These are phyloP conservation scores for Chinchilla lanigera DNA, from an alignment of 2,113 vertebrate species.

Conservation along the genomic window DNA sequence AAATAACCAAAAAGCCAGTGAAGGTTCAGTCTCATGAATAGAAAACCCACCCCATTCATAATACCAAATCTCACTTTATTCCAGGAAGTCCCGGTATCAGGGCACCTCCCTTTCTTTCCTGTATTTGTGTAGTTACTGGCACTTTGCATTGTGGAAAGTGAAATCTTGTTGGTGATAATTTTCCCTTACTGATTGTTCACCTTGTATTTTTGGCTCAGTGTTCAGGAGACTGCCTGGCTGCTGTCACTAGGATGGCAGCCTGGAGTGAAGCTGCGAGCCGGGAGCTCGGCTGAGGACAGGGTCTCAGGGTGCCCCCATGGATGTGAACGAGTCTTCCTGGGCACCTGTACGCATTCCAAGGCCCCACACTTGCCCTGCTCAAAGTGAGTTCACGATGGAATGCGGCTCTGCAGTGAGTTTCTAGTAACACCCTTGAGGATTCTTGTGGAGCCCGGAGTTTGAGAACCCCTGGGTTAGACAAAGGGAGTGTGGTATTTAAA, in stretches of 20 bases:
- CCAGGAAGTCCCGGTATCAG: constrained; percentile 51
- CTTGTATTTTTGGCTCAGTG: constrained; percentile 12
- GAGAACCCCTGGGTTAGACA: constrained; percentile 24
- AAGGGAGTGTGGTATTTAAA: background rate
- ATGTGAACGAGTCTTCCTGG: background rate
- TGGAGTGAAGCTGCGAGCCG: no score
- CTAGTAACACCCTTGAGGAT: background rate
- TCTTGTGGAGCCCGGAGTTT: constrained; percentile 40
- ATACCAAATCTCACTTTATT: constrained; percentile 39
- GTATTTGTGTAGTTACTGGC: constrained; percentile 62
- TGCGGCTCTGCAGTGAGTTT: background rate
- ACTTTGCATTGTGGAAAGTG: constrained; percentile 64
- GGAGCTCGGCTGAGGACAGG: background rate
- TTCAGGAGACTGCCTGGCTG: background rate
- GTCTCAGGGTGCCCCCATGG: background rate
- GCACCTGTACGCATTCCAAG: background rate
- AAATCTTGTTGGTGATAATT: constrained; percentile 45
- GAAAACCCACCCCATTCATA: constrained; percentile 61
- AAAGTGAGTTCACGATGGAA: background rate
- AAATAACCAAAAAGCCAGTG: background rate
- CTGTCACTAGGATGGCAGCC: background rate
- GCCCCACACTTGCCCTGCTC: background rate
- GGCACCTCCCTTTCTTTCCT: constrained; percentile 72
- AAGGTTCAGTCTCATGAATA: constrained; percentile 33
- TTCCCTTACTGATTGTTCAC: constrained; percentile 55